Evolutionary conservation across 2,113 vertebrate genomes (phyloP).

Genomic region (Actinemys pallida): DNA sequence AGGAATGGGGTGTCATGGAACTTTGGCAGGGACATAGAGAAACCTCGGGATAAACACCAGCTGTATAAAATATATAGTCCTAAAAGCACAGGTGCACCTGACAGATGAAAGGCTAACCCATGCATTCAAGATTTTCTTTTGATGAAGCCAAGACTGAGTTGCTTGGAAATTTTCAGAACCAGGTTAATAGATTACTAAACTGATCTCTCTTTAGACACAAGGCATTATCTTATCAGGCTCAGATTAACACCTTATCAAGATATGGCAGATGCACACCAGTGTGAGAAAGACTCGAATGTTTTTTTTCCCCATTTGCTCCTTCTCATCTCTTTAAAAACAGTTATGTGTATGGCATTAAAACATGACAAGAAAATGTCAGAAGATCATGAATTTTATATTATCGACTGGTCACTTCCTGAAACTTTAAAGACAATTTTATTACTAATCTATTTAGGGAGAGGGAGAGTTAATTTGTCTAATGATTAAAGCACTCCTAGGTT

Average conservation of each 20-base stretch:
- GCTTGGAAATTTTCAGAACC: background rate
- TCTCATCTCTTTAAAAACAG: slow-evolving; percentile 7
- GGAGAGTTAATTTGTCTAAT: background rate
- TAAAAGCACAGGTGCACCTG: background rate
- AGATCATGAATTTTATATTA: slow-evolving; percentile 18
- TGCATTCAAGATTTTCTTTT: background rate
- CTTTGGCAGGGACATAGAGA: background rate
- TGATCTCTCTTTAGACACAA: background rate
- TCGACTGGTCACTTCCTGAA: background rate
- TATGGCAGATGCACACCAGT: background rate
- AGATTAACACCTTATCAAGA: background rate
- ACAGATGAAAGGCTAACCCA: background rate
- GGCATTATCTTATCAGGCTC: background rate
- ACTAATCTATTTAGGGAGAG: background rate
- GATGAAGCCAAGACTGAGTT: background rate
- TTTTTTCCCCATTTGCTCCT: background rate
- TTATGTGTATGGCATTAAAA: background rate
- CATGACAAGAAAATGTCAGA: background rate
- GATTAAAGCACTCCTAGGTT: background rate
- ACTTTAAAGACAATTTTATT: background rate
- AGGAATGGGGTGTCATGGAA: slow-evolving; percentile 16
- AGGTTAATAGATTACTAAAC: background rate
- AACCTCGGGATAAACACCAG: background rate
- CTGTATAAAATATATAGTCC: background rate
- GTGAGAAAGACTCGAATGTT: background rate